Evolutionary conservation across 2,797 vertebrate species (phyloP).

Genomic region (Amblyraja radiata): DNA sequence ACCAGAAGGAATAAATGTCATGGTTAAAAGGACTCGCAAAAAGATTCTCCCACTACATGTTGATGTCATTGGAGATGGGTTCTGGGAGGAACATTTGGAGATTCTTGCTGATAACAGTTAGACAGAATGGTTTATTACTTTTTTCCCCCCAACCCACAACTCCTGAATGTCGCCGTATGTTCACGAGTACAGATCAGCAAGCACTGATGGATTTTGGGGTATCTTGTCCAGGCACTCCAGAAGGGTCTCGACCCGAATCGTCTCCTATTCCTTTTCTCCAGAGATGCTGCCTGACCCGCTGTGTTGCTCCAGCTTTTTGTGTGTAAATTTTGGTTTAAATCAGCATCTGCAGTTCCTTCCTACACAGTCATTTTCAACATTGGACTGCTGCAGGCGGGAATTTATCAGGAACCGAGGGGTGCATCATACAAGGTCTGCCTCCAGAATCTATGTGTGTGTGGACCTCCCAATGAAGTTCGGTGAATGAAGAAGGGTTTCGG

Average conservation of each 20-base stretch:
- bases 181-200: neutral
- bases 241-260: too few species aligned
- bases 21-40: slow-evolving; percentile 65
- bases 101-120: slow-evolving; percentile 73
- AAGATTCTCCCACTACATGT: slow-evolving; percentile 65
- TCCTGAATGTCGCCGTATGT: neutral
- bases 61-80: slow-evolving; percentile 82
- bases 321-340: too few species aligned
- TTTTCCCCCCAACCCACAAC: neutral
- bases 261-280: too few species aligned
- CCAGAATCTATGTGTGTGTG: neutral
- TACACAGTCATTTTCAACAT: too few species aligned
- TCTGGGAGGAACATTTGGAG: slow-evolving; percentile 82
- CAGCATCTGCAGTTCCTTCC: too few species aligned
- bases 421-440: neutral
- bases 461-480: neutral
- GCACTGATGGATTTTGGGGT: neutral
- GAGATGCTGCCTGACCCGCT: too few species aligned
- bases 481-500: too few species aligned
- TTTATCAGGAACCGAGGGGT: neutral
- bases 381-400: neutral
- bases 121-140: neutral
- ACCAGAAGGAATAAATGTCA: slow-evolving; percentile 63
- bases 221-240: neutral
- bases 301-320: too few species aligned